Base-by-base conservation (phyloP, 2,797 vertebrate genomes). In the Hydrocynus forskahlii region DNA sequence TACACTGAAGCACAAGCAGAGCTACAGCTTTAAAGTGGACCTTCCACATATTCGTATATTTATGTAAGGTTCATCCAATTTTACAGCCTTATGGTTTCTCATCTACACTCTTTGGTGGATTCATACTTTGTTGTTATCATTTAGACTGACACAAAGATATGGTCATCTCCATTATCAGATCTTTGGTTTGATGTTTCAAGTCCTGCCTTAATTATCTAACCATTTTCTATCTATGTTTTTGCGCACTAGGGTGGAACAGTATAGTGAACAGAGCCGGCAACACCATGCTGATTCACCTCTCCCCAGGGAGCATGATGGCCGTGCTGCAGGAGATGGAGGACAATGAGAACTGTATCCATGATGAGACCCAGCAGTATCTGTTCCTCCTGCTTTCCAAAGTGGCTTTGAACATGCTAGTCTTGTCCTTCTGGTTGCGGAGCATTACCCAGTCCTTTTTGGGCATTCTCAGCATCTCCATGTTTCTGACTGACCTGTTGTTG, bases 381-480 rank as follows among this genome's bases (percentile, higher is more conserved):
- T 4, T 79, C 0, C 79, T 95, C 12, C 2, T 94, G n/a, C 25
- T 93, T 16, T 50, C 84, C 25, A 95, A 95, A 87, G 6, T 86
- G 7, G 81, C 50, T 14, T 19, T 95, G 71, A 93, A 95, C 6
- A 13, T 17, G 0, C 19, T 17, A 0, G 68, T 88, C 0, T 43
- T 92, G 57, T 82, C 17, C 48, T 40, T 90, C 4, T 91, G 86
- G 83, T 70, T 35, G 23, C 29, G n/a, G 1, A 90, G 84, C 67
- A 64, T 55, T 8, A 48, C 52, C 0, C 73, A 29, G 5, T 89
- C 87, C 45, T 87, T 94, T 38, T 29, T 92, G 17, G 87, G 78
- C 25, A 14, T 91, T 79, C 92, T 85, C 83, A 87, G 91, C 78
- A 16, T 92, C 79, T 93, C 91, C 0, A 68, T 94, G 0, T 7